Evolutionary conservation across 2,113 vertebrate genomes (phyloP).

Genomic region (Emydocephalus ijimae): DNA sequence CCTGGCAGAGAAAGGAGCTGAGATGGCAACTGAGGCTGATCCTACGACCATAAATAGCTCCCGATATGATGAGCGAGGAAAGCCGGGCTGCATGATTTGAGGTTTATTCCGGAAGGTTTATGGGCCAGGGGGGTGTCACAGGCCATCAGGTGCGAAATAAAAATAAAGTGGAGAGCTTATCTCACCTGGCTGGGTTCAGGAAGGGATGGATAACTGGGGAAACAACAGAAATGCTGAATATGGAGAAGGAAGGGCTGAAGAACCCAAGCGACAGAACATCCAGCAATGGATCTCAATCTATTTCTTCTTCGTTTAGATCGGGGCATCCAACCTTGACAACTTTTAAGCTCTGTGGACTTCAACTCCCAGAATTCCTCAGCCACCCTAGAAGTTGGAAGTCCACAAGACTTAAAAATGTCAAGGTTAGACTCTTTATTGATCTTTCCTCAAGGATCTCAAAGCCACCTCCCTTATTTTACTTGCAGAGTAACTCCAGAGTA

Average conservation of each 20-base stretch:
- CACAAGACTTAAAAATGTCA: background rate
- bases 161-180: background rate
- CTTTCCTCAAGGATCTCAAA: background rate
- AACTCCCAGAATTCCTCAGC: background rate
- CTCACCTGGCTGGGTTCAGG: background rate
- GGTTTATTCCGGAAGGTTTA: constrained; percentile 4
- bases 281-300: background rate
- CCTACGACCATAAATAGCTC: constrained; percentile 1
- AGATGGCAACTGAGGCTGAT: background rate
- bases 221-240: no score
- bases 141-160: background rate
- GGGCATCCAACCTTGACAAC: no score
- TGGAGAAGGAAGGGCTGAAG: background rate
- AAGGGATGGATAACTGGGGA: background rate
- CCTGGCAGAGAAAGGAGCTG: background rate
- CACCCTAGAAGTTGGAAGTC: background rate
- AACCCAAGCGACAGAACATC: background rate
- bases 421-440: background rate
- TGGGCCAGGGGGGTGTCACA: background rate
- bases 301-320: background rate
- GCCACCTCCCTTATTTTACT: background rate
- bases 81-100: background rate
- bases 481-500: background rate
- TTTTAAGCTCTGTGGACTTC: background rate
- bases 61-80: background rate